Conservation (phyloP, 1,140 invertebrate genomes). For the Heliconius himera region DNA sequence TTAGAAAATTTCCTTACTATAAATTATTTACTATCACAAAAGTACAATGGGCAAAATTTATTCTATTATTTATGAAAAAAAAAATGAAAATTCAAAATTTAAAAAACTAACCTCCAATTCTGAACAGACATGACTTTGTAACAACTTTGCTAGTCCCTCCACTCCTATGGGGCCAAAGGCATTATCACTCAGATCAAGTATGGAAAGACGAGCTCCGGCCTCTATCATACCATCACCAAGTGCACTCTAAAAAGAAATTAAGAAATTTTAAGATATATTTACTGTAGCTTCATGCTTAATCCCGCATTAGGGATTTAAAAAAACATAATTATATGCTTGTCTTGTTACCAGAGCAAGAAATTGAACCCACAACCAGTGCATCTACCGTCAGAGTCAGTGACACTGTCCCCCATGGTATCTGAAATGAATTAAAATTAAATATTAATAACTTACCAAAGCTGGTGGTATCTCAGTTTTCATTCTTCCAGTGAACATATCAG, state of each 20-base stretch:
- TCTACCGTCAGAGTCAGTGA: no score
- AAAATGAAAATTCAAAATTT: neutral
- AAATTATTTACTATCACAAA: no score
- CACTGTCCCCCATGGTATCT: no score
- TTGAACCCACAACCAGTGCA: no score
- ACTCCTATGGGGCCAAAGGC: constrained; percentile 98
- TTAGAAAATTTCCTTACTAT: no score
- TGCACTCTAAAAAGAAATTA: constrained; percentile 81
- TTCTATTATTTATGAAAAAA: neutral
- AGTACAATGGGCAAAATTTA: no score
- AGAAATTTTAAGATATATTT: neutral
- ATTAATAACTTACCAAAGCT: constrained; percentile 85
- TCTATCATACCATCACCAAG: constrained; percentile 91
- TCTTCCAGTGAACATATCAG: constrained; percentile 97
- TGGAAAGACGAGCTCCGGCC: constrained; percentile 89
- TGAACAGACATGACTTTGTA: constrained; percentile 92
- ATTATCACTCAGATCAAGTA: constrained; percentile 98
- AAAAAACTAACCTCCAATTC: constrained; percentile 82
- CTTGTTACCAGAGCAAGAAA: no score
- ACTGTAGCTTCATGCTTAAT: no score
- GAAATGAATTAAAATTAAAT: neutral
- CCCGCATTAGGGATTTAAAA: no score
- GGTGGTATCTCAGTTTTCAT: constrained; percentile 97
- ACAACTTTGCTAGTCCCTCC: constrained; percentile 91
- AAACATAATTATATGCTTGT: no score